Evolutionary conservation across 2,888 invertebrate genomes (phyloP), one percentile per base, ranked within the genome.

Genomic region (Blera fallax): DNA sequence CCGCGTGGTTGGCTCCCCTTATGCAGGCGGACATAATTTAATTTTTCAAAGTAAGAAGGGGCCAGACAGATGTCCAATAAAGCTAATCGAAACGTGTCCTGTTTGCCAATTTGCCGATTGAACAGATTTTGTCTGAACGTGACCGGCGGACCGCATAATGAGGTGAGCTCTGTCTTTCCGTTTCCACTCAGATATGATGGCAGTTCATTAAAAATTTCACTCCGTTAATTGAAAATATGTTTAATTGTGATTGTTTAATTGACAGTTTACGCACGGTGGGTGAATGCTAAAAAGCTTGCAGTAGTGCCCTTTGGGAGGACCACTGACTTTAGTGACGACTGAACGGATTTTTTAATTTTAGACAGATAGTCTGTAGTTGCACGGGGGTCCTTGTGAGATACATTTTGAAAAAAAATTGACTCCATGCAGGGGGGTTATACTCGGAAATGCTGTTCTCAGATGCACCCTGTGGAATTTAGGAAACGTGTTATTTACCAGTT

Each of bases 51-150:
- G 27, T 45, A 50, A 24, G 79, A 21, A 52, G 21, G 60, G 60
- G 16, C 5, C 79, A 84, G 76, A 72, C 74, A 58, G 56, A 69
- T 50, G 50, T 43, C 54, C 65, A 80, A 76, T 85, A 52, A 67
- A 48, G 76, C 72, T 77, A 85, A 85, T 77, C 81, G 81, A 85
- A 81, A 77, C 85, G 81, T 85, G 85, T 85, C 72, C 72, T 85
- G 85, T 80, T 85, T 85, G 72, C 62, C 34, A 72, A 72, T 80
- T 76, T 52, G 50, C 27, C 37, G 50, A 69, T 76, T 76, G 67
- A 81, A 64, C 67, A 64, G 79, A 72, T 65, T 77, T 82, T 56
- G 62, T 72, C 60, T 62, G 60, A 81, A 77, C 81, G 85, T 85
- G 85, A 85, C 85, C 64, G 40, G 37, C 65, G 70, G 58, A 67